Conservation (phyloP, 2,797 vertebrate genomes). For the Emydoidea blandingii region DNA sequence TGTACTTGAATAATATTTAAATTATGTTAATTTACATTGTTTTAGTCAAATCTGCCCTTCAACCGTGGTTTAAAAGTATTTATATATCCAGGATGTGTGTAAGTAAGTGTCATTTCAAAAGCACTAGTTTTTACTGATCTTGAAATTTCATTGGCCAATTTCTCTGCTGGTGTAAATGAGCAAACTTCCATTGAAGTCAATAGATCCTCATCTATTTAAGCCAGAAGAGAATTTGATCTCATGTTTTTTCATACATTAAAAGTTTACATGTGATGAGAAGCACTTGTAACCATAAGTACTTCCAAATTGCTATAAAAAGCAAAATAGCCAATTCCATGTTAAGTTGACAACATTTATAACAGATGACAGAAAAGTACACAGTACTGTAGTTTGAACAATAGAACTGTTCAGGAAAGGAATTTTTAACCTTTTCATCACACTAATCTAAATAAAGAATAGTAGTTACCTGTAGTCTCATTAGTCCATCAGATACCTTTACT, state of each 20-base stretch:
- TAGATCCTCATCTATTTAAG: constrained; percentile 2
- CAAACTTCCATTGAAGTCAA: not conserved
- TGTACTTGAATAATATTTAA: not conserved
- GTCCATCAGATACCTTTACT: accelerated
- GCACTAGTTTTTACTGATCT: not conserved
- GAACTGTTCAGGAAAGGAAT: accelerated
- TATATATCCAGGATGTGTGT: not conserved
- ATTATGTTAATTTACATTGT: not conserved
- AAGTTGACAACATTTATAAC: not conserved
- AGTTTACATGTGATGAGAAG: not conserved
- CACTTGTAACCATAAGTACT: not conserved
- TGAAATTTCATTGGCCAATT: not conserved
- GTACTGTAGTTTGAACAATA: not conserved
- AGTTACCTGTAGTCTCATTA: not conserved
- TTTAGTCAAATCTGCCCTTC: not conserved
- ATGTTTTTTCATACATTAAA: not conserved
- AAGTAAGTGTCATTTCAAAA: not conserved
- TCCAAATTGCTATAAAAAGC: not conserved
- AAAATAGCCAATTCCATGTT: not conserved
- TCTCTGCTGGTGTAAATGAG: not conserved
- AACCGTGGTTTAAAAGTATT: not conserved
- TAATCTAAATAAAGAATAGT: not conserved
- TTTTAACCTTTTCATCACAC: accelerated
- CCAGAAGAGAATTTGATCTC: not conserved
- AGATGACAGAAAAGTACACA: not conserved